Evolutionary conservation across 37 sponge, comb jelly and placozoan species (phyloP).

Genomic region (Lycopodina hypogea): DNA sequence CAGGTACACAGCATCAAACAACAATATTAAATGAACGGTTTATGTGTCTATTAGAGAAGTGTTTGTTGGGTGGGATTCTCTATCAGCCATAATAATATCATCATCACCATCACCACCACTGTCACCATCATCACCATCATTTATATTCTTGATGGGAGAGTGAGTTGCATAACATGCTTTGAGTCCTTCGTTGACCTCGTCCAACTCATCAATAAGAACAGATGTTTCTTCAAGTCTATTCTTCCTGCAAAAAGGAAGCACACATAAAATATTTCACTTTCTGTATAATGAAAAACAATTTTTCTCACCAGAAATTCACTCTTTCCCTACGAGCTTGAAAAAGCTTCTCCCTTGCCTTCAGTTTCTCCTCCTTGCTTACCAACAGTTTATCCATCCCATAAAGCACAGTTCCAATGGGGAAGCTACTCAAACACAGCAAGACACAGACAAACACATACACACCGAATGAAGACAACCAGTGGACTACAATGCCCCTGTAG

Average conservation of each 20-base stretch:
- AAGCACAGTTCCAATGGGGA: conserved; percentile 48
- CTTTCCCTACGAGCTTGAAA: conserved; percentile 1
- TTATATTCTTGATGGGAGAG: too few species aligned
- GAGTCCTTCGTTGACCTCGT: not conserved
- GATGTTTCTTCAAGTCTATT: not conserved
- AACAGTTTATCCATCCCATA: conserved; percentile 42
- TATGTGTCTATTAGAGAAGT: too few species aligned
- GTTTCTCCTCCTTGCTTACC: conserved; percentile 35
- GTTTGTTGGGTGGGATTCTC: too few species aligned
- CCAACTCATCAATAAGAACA: not conserved
- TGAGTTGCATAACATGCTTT: too few species aligned
- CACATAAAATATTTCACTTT: not conserved
- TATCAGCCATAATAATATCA: too few species aligned
- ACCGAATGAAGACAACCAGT: too few species aligned
- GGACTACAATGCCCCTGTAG: too few species aligned
- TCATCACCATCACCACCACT: too few species aligned
- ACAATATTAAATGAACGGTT: too few species aligned
- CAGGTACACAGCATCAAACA: too few species aligned
- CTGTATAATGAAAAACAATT: not conserved
- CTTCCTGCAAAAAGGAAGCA: not conserved
- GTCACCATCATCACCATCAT: too few species aligned
- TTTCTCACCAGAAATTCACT: conserved; percentile 12
- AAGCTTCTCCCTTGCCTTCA: conserved; percentile 15
- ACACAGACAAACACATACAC: not conserved
- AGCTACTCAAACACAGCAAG: conserved; percentile 3